Conservation (phyloP, 1,140 invertebrate genomes). For the Aporrectodea caliginosa region DNA sequence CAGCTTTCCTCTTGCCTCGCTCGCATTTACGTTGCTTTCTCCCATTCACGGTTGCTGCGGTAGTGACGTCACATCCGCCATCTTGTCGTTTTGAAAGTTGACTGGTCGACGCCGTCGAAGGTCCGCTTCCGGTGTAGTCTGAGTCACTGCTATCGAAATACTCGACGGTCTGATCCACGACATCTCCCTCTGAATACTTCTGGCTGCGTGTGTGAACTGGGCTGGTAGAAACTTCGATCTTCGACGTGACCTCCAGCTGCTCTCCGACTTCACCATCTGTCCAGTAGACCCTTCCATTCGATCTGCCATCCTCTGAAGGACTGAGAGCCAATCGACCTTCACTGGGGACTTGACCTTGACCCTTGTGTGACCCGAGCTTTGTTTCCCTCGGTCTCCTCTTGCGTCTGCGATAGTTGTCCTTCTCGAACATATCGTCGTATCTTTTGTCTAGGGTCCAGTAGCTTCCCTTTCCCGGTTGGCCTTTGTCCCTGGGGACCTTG, state of each 20-base stretch:
- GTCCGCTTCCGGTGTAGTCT: background rate
- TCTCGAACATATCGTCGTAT: conserved; percentile 88
- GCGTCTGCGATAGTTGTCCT: conserved; percentile 84
- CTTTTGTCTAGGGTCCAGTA: conserved; percentile 95
- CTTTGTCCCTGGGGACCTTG: conserved; percentile 68
- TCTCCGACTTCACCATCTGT: too few species aligned
- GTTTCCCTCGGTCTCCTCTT: background rate
- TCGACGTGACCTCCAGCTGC: too few species aligned
- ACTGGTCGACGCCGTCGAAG: background rate
- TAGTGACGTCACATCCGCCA: background rate
- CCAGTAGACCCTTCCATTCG: too few species aligned
- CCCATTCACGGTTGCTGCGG: background rate
- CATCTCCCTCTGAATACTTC: too few species aligned
- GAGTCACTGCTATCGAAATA: background rate
- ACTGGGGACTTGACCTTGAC: too few species aligned
- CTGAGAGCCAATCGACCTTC: too few species aligned
- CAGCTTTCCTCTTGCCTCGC: background rate
- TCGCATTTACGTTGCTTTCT: background rate
- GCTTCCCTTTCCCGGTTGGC: conserved; percentile 53
- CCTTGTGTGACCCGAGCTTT: too few species aligned
- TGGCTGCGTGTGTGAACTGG: too few species aligned
- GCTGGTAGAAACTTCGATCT: background rate
- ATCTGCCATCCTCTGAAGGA: too few species aligned
- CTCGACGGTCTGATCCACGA: background rate
- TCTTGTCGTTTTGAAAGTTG: background rate